Evolutionary conservation across 2,888 invertebrate genomes (phyloP).

Genomic region (Eilema sororculum): DNA sequence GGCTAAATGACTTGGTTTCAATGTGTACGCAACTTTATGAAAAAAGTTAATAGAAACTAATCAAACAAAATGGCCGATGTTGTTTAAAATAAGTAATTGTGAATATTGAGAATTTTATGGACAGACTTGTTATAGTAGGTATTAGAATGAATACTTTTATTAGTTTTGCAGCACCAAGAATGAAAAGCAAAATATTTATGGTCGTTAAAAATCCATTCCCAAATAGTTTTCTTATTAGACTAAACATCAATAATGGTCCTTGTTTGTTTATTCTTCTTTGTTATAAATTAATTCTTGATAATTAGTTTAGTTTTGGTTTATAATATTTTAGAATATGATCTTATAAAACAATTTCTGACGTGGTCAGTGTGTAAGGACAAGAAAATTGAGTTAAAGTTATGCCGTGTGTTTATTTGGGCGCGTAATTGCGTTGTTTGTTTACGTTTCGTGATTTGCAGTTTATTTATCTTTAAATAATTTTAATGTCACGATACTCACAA

Average conservation of each 20-base stretch:
- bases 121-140: slow-evolving; percentile 61
- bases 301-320: slow-evolving; percentile 7
- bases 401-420: slow-evolving; percentile 61
- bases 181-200: slow-evolving; percentile 23
- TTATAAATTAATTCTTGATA: slow-evolving; percentile 27
- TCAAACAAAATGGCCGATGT: slow-evolving; percentile 80
- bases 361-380: neutral
- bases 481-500: slow-evolving; percentile 13
- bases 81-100: slow-evolving; percentile 65
- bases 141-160: slow-evolving; percentile 35
- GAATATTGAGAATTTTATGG: slow-evolving; percentile 55
- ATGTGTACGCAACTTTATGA: slow-evolving; percentile 8
- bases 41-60: slow-evolving; percentile 52
- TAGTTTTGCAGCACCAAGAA: slow-evolving; percentile 7
- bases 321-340: neutral
- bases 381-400: slow-evolving; percentile 21
- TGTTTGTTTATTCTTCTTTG: slow-evolving; percentile 62
- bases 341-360: neutral
- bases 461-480: slow-evolving; percentile 31
- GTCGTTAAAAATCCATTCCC: slow-evolving; percentile 32
- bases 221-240: slow-evolving; percentile 35
- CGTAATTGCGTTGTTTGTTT: slow-evolving; percentile 84
- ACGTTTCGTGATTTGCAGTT: slow-evolving; percentile 62
- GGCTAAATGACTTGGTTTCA: slow-evolving; percentile 14
- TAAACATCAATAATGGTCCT: slow-evolving; percentile 47